A percentile compares a stretch with the other conserved stretches of the same genome.
Evolutionary conservation across 2,113 vertebrate species (phyloP).

Genomic region (Raja brachyura): DNA sequence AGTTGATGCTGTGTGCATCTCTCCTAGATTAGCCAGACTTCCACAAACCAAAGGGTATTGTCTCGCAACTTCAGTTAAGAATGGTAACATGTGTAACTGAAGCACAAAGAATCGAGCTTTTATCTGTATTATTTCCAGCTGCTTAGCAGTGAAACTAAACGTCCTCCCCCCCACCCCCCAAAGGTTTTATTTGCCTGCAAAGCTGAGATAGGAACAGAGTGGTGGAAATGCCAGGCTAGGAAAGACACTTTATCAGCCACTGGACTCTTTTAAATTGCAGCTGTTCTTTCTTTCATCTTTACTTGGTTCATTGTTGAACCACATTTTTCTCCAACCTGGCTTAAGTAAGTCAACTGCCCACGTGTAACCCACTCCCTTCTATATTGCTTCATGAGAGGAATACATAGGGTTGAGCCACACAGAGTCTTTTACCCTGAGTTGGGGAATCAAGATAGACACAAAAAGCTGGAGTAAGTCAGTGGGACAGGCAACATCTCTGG

Average conservation of each 20-base stretch:
- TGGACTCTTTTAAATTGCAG: slow-evolving; percentile 8
- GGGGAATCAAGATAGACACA: too few relatives aligned
- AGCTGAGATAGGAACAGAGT: background rate
- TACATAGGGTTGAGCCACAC: too few relatives aligned
- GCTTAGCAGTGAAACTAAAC: background rate
- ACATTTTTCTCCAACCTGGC: background rate
- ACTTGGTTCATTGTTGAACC: background rate
- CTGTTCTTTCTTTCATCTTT: background rate
- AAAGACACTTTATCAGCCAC: background rate
- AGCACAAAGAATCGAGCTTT: background rate
- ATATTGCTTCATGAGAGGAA: background rate
- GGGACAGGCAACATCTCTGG: too few relatives aligned
- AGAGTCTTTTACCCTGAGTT: too few relatives aligned
- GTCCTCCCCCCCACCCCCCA: background rate
- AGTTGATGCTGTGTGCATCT: background rate
- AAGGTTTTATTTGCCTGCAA: slow-evolving; percentile 15
- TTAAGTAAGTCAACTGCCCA: background rate
- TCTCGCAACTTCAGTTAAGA: slow-evolving; percentile 5
- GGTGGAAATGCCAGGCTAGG: slow-evolving; percentile 16
- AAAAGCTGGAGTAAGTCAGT: too few relatives aligned
- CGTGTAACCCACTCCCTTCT: background rate
- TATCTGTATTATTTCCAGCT: slow-evolving; percentile 32
- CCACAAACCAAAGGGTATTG: background rate
- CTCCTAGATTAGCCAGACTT: background rate
- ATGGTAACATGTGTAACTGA: background rate